Evolutionary conservation across 1,140 invertebrate species (phyloP), one percentile per base, ranked within the genome.

Genomic region (Triops longicaudatus): DNA sequence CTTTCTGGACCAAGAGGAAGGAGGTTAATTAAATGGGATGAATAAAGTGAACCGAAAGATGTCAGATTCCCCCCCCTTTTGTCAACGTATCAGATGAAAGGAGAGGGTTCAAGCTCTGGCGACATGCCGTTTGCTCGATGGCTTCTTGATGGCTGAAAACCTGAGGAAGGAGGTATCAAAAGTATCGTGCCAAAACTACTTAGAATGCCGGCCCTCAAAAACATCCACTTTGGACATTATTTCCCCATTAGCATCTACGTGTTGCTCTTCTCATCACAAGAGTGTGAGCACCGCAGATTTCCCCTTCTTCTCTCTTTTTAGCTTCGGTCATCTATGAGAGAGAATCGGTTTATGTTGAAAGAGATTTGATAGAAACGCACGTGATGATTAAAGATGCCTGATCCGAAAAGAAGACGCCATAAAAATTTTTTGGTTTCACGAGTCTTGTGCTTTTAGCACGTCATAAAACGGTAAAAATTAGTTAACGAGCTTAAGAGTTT

Each of bases 381-480:
- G 50, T 22, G 50, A 17, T 22, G 17, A 63, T n/a, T n/a, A 63
- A 22, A 17, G 14, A 9, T 10, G 50, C 22, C 22, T 63, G 50
- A n/a, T 63, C 22, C 10, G 17, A 22, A 22, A 63, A 63, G 10
- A 63, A 22, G 50, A 17, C 6, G 17, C 17, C 50, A 22, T 63
- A 63, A 22, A 63, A 63, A 63, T 1, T 63, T 44, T 63, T 63
- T 17, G 22, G 50, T 17, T 17, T 17, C 14, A n/a, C 22, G 3
- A 3, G 50, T n/a, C 50, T 63, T 63, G 50, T 22, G 50, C 50
- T 63, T 63, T 63, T 63, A 63, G 50, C 50, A 63, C 50, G 50
- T 63, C 17, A 14, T 63, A 63, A 63, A 63, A 63, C 50, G 22
- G 50, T 63, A 63, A 63, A 63, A 63, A 63, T 63, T 4, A n/a